Evolutionary conservation across 2,113 vertebrate genomes (phyloP), one percentile per base, ranked within the genome.

Genomic region (Rhinopomastus cyanomelas): DNA sequence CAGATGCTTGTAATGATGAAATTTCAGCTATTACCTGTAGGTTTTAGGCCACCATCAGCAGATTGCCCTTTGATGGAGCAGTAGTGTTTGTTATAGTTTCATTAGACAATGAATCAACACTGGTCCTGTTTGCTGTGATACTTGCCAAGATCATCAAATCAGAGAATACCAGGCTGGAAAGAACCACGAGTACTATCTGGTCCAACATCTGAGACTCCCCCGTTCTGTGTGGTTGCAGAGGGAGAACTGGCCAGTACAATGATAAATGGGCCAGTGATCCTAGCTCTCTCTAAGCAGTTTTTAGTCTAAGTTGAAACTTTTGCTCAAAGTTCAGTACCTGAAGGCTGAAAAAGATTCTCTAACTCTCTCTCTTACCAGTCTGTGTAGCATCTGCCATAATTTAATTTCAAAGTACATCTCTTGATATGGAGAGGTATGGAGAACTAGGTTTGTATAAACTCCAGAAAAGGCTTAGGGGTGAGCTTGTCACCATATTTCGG

Each of bases 371-470:
- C 34, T 67, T 71, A 61, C 11, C 25, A 39, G 20, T 64, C 62
- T 0, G 0, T 27, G 4, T 1, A 44, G 22, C 0, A 0, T 36
- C 53, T 81, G 30, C 52, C 3, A 0, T 83, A 21, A 36, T 34
- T 71, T 42, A 18, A 20, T 67, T 56, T 21, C 6, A 6, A 59
- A 20, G 7, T 0, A 0, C 4, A 19, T 48, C 26, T 53, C 16
- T 30, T 51, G 7, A 3, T 5, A 5, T 20, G 46, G 46, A 20
- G 20, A 48, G 19, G 14, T 9, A 20, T 20, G 46, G 46, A 48
- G 46, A 48, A 48, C 46, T 19, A 48, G 20, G 46, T 48, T 48
- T 48, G 46, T 48, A 20, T 19, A 48, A 19, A 18, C 46, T 20
- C 20, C 18, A 48, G 46, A 48, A 48, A 48, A 48, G 46, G 16